These are phyloP conservation scores for Melanotaenia parkinsoni DNA, from an alignment of 2,797 vertebrate species.

Conservation along the genomic window DNA sequence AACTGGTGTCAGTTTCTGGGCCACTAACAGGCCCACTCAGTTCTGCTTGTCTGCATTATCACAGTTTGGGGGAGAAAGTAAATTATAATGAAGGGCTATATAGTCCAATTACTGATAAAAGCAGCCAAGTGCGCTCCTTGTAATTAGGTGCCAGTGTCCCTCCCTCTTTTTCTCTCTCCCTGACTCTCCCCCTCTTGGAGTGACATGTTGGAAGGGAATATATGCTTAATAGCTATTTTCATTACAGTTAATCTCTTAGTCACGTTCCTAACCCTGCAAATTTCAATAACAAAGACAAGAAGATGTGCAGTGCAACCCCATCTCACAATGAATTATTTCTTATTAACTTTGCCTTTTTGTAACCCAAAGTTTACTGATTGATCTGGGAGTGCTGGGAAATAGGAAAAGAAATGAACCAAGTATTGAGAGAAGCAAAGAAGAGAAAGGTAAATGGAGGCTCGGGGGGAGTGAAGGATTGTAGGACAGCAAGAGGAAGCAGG, in stretches of 20 bases:
- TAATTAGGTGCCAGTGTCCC: constrained; percentile 99
- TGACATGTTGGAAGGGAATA: constrained; percentile 92
- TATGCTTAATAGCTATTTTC: constrained; percentile 90
- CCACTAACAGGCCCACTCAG: constrained; percentile 98
- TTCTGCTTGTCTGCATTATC: constrained; percentile 99
- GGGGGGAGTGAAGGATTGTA: constrained; percentile 57
- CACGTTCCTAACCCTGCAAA: constrained; percentile 78
- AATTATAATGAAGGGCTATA: constrained; percentile 99
- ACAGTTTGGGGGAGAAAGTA: constrained; percentile 98
- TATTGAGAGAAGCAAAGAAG: constrained; percentile 22
- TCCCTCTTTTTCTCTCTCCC: constrained; percentile 76
- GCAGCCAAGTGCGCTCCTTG: constrained; percentile 94
- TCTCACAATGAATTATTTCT: constrained; percentile 72
- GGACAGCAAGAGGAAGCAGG: constrained; percentile 67
- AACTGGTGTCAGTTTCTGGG: constrained; percentile 98
- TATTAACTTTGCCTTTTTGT: constrained; percentile 52
- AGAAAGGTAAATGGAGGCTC: constrained; percentile 21
- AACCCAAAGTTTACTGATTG: constrained; percentile 62
- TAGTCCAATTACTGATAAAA: constrained; percentile 99
- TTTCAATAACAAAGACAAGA: constrained; percentile 78
- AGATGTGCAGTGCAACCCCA: constrained; percentile 45
- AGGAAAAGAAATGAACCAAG: constrained; percentile 34
- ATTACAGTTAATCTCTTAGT: constrained; percentile 84
- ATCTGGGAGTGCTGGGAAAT: constrained; percentile 18
- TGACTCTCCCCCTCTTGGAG: constrained; percentile 71